Evolutionary conservation across 2,888 invertebrate species (phyloP).

Genomic region (Mesorhabditis sp.): DNA sequence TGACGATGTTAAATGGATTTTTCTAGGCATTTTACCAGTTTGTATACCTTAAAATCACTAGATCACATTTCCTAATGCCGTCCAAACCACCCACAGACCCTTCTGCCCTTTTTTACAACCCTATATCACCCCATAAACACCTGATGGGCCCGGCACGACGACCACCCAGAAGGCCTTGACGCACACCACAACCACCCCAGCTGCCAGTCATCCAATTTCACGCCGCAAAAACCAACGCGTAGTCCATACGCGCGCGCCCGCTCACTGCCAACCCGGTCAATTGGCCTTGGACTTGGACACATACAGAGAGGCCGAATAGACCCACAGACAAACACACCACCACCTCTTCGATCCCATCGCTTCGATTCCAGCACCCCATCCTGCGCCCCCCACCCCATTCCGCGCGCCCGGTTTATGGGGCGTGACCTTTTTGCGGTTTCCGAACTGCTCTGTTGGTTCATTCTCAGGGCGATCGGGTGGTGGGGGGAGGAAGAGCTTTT

Average conservation of each 20-base stretch:
- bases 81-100: too few species aligned
- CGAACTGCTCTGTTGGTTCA: neutral
- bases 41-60: too few species aligned
- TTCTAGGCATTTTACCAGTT: too few species aligned
- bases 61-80: too few species aligned
- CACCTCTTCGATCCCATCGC: neutral
- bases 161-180: too few species aligned
- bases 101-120: neutral
- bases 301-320: neutral
- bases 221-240: too few species aligned
- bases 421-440: slow-evolving; percentile 6
- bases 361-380: slow-evolving; percentile 3
- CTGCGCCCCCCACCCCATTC: neutral
- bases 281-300: slow-evolving; percentile 1
- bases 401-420: neutral
- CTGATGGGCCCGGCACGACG: too few species aligned
- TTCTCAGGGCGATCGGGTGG: neutral
- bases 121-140: too few species aligned
- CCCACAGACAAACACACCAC: neutral
- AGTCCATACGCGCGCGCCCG: neutral
- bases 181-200: too few species aligned
- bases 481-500: neutral
- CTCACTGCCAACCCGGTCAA: neutral
- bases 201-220: too few species aligned
- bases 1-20: too few species aligned